Evolutionary conservation across 2,888 invertebrate genomes (phyloP).

Genomic region (Odontocolon sp.): DNA sequence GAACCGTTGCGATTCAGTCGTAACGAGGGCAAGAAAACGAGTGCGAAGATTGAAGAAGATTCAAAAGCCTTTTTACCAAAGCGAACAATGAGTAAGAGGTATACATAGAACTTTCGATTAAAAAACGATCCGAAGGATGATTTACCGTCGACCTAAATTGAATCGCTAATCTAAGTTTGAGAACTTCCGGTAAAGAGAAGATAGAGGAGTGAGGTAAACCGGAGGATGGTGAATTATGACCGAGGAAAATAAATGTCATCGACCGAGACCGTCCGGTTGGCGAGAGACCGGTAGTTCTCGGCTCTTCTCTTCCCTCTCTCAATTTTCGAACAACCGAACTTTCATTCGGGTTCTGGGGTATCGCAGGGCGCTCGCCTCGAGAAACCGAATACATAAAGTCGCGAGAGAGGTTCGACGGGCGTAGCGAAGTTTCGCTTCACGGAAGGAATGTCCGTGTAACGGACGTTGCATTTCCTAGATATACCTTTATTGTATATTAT

Average conservation of each 20-base stretch:
- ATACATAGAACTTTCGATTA: constrained; percentile 69
- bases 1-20: background rate
- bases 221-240: constrained; percentile 67
- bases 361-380: constrained; percentile 5
- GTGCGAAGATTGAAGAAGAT: constrained; percentile 16
- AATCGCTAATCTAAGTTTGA: constrained; percentile 77
- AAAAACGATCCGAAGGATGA: constrained; percentile 72
- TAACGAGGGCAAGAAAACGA: background rate
- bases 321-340: constrained; percentile 64
- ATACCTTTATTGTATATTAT: background rate
- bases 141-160: constrained; percentile 73
- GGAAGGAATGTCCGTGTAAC: constrained; percentile 4
- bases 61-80: background rate
- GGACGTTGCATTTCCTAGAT: background rate
- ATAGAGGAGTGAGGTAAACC: constrained; percentile 33
- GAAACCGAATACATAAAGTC: constrained; percentile 10
- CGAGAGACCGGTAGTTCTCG: too few relatives aligned
- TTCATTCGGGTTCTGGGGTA: constrained; percentile 50
- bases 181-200: constrained; percentile 65
- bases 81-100: constrained; percentile 22
- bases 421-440: background rate
- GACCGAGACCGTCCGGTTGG: constrained; percentile 54
- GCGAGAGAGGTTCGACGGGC: background rate
- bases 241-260: constrained; percentile 71
- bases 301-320: too few relatives aligned